A percentile compares a stretch with the other conserved stretches of the same genome.
Conservation (phyloP, 2,113 vertebrate species). For the Rhinichthys klamathensis region DNA sequence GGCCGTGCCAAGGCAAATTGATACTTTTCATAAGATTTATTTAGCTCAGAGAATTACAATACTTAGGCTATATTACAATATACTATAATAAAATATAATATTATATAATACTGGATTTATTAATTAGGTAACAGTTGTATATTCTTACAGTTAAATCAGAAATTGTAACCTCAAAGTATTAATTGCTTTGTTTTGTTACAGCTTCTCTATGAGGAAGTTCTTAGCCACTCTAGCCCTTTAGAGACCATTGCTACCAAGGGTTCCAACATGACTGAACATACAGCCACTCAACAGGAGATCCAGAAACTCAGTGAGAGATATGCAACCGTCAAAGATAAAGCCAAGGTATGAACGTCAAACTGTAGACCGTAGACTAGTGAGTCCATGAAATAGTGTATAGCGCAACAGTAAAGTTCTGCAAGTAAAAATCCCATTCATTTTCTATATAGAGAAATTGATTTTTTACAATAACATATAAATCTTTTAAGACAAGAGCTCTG, state of each 20-base stretch:
- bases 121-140: background rate
- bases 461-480: background rate
- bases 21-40: background rate
- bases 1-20: conserved; percentile 88
- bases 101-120: background rate
- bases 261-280: conserved; percentile 88
- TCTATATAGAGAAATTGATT: background rate
- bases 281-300: conserved; percentile 87
- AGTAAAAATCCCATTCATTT: background rate
- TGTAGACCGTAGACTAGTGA: background rate
- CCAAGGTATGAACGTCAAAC: conserved; percentile 78
- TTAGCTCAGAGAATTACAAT: background rate
- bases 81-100: background rate
- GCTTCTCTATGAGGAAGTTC: conserved; percentile 92
- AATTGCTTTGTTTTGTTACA: conserved; percentile 60
- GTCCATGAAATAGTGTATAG: background rate
- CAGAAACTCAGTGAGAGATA: conserved; percentile 90
- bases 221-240: conserved; percentile 88
- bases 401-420: background rate
- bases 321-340: conserved; percentile 80
- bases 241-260: conserved; percentile 91
- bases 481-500: background rate
- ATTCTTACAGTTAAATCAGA: background rate
- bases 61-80: background rate
- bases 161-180: background rate